A percentile compares a stretch with the other conserved stretches of the same genome.
Conservation (phyloP, 2,113 vertebrate genomes). For the Chloroceryle aenea region DNA sequence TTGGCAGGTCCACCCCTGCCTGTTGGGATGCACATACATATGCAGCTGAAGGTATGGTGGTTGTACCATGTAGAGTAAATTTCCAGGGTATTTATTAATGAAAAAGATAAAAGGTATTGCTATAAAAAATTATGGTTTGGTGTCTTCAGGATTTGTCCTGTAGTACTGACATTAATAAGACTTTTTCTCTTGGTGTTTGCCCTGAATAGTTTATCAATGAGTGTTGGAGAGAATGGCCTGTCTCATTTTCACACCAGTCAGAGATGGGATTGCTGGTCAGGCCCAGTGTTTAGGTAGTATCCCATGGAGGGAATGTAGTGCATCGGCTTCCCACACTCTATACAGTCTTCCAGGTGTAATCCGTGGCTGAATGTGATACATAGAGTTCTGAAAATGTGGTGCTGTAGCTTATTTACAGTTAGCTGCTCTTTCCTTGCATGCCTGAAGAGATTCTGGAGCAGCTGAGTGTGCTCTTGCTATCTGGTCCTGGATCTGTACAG, state of each 20-base stretch:
- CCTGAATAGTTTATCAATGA: background rate
- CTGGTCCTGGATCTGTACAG: background rate
- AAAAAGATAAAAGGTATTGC: background rate
- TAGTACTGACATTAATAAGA: background rate
- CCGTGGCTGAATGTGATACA: background rate
- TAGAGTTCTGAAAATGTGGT: background rate
- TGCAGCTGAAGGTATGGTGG: background rate
- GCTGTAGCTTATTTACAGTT: background rate
- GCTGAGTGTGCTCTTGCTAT: background rate
- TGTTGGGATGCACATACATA: fast-evolving
- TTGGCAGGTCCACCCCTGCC: background rate
- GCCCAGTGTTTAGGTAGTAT: background rate
- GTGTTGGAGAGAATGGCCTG: background rate
- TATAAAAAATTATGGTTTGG: background rate
- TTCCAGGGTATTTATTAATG: background rate
- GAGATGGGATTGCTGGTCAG: background rate
- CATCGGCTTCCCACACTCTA: background rate
- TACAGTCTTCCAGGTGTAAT: background rate
- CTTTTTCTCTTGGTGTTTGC: background rate
- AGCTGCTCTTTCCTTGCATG: background rate
- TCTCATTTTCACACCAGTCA: background rate
- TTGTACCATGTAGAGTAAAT: background rate
- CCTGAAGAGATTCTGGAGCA: background rate
- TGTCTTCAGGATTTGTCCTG: background rate
- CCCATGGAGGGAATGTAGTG: fast-evolving